Percentiles rank a stretch among this genome's conserved stretches.
phyloP scores from a whole-genome alignment of 2,888 invertebrate species.

The Limnephilus auricula region DNA sequence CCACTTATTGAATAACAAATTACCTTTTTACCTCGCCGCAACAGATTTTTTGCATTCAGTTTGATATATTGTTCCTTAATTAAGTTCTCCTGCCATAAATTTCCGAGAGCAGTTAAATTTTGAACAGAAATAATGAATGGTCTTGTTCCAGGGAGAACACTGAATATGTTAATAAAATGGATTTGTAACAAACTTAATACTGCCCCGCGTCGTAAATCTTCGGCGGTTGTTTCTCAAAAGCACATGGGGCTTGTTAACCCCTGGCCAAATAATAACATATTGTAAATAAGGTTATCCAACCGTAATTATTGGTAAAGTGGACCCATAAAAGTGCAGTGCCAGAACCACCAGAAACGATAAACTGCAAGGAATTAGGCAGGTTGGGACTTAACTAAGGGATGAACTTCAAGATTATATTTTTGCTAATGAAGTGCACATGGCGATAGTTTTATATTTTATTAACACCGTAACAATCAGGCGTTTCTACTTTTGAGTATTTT shows the following conservation, averaged over 20 bases:
- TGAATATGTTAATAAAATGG: slow-evolving; percentile 50
- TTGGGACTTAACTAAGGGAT: neutral
- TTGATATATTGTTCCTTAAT: slow-evolving; percentile 23
- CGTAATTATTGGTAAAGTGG: slow-evolving; percentile 45
- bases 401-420: neutral
- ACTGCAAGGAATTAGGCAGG: slow-evolving; percentile 15
- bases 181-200: slow-evolving; percentile 50
- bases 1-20: neutral
- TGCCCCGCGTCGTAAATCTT: slow-evolving; percentile 49
- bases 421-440: neutral
- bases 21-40: neutral
- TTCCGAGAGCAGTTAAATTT: slow-evolving; percentile 30
- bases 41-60: slow-evolving; percentile 10
- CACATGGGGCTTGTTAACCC: slow-evolving; percentile 55
- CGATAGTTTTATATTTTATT: neutral
- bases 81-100: slow-evolving; percentile 36
- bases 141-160: slow-evolving; percentile 42
- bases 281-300: slow-evolving; percentile 43
- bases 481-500: neutral
- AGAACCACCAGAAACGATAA: slow-evolving; percentile 14
- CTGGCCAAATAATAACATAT: slow-evolving; percentile 19
- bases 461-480: neutral
- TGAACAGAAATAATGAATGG: slow-evolving; percentile 43
- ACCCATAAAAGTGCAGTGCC: slow-evolving; percentile 43
- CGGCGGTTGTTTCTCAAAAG: slow-evolving; percentile 41